Percentiles rank a stretch among this genome's conserved stretches.
Evolutionary conservation across 2,888 invertebrate genomes (phyloP).

Genomic region (Anoplius nigerrimus): DNA sequence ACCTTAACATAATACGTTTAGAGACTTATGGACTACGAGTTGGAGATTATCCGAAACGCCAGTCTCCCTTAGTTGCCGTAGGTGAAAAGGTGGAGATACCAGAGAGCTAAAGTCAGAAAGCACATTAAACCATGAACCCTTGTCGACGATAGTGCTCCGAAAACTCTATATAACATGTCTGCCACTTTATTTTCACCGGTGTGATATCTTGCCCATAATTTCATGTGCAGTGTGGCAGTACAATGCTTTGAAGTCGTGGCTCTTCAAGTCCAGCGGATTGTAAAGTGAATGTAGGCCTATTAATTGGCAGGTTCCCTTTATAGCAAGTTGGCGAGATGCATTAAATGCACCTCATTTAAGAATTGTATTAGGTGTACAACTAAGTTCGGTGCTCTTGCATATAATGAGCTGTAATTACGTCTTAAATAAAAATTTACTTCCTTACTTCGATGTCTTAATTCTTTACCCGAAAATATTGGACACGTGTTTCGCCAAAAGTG

Average conservation of each 20-base stretch:
- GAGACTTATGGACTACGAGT: not conserved
- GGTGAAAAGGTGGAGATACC: slow-evolving; percentile 11
- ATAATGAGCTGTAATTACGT: no score
- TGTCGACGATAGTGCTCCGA: slow-evolving; percentile 31
- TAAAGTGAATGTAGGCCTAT: not conserved
- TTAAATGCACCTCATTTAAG: no score
- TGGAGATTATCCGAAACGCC: not conserved
- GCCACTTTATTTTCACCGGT: slow-evolving; percentile 17
- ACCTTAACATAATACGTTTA: no score
- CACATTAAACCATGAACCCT: slow-evolving; percentile 29
- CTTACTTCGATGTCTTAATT: no score
- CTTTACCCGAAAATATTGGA: no score
- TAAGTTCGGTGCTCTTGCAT: no score
- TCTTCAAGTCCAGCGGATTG: slow-evolving; percentile 13
- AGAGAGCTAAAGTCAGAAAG: slow-evolving; percentile 25
- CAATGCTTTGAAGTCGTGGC: slow-evolving; percentile 15
- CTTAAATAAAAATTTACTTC: no score
- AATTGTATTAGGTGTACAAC: no score
- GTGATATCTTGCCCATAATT: slow-evolving; percentile 32
- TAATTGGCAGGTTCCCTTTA: not conserved
- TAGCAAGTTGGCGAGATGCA: no score
- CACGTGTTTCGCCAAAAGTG: no score
- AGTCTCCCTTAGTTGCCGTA: not conserved
- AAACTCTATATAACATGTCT: slow-evolving; percentile 33
- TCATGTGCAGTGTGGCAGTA: slow-evolving; percentile 21